Percentiles rank a stretch among this genome's conserved stretches.
Conservation (phyloP, 2,888 invertebrate species). For the Philhelius pedissequus region DNA sequence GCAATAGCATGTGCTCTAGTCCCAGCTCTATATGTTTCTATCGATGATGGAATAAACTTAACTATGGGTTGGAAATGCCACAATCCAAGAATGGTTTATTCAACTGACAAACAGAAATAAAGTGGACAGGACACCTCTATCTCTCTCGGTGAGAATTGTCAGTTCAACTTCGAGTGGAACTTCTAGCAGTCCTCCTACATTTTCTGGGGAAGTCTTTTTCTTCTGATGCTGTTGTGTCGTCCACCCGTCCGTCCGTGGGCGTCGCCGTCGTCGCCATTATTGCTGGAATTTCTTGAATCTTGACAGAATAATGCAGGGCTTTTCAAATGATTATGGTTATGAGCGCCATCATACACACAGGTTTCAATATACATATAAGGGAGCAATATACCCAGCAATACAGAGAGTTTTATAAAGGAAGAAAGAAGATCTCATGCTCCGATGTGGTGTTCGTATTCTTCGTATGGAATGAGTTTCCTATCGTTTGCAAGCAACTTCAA, state of each 20-base stretch:
- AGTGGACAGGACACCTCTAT: constrained; percentile 22
- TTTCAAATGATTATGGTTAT: constrained; percentile 55
- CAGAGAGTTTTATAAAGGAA: background rate
- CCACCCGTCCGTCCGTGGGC: background rate
- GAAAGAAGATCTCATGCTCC: background rate
- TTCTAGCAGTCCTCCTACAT: background rate
- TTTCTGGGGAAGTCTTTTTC: background rate
- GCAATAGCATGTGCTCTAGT: constrained; percentile 32
- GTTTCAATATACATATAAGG: background rate
- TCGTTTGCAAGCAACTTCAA: constrained; percentile 51
- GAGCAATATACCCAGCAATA: background rate
- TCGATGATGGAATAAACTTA: constrained; percentile 28
- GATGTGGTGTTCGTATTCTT: constrained; percentile 3
- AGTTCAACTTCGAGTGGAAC: background rate
- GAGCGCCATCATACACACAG: background rate
- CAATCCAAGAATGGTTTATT: constrained; percentile 9
- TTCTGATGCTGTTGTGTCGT: background rate
- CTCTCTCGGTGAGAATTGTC: background rate
- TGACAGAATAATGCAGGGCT: constrained; percentile 62
- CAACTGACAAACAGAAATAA: constrained; percentile 37
- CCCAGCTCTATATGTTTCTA: background rate
- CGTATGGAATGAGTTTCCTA: constrained; percentile 2
- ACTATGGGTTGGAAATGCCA: constrained; percentile 4
- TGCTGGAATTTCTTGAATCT: constrained; percentile 45
- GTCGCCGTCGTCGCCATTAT: background rate